Conservation (phyloP, 92 coral and sea anemone species). For the Epizoanthus ramosus region DNA sequence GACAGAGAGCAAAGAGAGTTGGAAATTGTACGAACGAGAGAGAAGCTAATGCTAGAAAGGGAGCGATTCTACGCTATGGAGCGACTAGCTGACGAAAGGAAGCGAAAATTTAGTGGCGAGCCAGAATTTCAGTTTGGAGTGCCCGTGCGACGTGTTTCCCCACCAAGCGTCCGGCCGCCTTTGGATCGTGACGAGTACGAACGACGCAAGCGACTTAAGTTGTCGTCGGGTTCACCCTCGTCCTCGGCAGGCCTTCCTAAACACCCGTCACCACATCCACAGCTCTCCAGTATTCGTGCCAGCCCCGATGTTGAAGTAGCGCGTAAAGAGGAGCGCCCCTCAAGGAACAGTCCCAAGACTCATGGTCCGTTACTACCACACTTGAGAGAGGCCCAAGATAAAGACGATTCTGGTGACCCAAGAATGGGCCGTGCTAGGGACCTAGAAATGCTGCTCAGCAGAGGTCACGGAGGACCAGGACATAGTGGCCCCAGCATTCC, state of each 20-base stretch:
- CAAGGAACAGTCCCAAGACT: slow-evolving; percentile 42
- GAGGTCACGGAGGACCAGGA: slow-evolving; percentile 28
- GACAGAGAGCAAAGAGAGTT: slow-evolving; percentile 72
- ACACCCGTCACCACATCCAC: slow-evolving; percentile 37
- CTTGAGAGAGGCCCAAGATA: slow-evolving; percentile 39
- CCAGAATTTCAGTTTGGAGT: slow-evolving; percentile 64
- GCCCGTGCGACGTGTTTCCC: slow-evolving; percentile 62
- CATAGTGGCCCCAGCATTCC: slow-evolving; percentile 36
- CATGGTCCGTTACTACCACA: slow-evolving; percentile 37
- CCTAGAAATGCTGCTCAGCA: slow-evolving; percentile 33
- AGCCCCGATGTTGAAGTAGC: slow-evolving; percentile 42
- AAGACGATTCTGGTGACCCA: slow-evolving; percentile 31
- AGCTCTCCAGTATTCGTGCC: slow-evolving; percentile 36
- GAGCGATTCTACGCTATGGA: slow-evolving; percentile 74
- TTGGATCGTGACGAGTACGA: slow-evolving; percentile 78
- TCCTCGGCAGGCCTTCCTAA: slow-evolving; percentile 44
- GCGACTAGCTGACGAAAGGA: slow-evolving; percentile 77
- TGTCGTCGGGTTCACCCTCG: slow-evolving; percentile 49
- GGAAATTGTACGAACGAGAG: slow-evolving; percentile 83
- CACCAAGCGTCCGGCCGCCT: slow-evolving; percentile 61
- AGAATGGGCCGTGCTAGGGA: slow-evolving; percentile 38
- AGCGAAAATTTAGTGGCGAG: slow-evolving; percentile 71
- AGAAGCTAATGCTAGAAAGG: slow-evolving; percentile 76
- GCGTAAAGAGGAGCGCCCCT: slow-evolving; percentile 59
- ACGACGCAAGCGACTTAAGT: slow-evolving; percentile 72